These are phyloP conservation scores for Pristionchus japonicus DNA, from an alignment of 2,888 invertebrate genomes.

Conservation along the genomic window DNA sequence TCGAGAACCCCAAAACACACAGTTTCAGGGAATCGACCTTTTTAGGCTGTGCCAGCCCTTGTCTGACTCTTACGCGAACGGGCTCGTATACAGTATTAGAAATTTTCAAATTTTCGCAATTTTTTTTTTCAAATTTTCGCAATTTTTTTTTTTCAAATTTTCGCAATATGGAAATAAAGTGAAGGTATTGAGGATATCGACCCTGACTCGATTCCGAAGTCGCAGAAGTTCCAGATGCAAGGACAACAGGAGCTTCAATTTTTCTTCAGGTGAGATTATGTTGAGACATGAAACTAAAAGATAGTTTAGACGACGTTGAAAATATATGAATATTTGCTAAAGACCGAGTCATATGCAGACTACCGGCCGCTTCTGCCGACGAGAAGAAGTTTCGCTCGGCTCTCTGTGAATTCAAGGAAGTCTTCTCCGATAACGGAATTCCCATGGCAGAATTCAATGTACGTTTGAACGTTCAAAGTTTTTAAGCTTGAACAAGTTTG, in stretches of 20 bases:
- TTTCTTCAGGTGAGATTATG: conserved; percentile 48
- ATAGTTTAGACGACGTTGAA: neutral
- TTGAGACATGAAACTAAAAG: neutral
- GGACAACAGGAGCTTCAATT: conserved; percentile 57
- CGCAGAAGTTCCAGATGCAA: conserved; percentile 66
- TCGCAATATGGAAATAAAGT: neutral
- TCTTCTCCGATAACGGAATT: conserved; percentile 61
- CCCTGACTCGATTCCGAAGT: conserved; percentile 60
- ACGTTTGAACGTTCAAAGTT: too few species aligned
- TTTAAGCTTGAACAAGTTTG: too few species aligned
- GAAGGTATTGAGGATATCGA: conserved; percentile 56
- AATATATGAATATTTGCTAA: too few species aligned
- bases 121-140: too few species aligned
- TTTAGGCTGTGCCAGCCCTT: too few species aligned
- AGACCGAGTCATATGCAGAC: too few species aligned
- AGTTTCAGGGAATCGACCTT: too few species aligned
- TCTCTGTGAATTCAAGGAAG: conserved; percentile 66
- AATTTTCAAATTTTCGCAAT: too few species aligned
- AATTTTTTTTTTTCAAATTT: too few species aligned
- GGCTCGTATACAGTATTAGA: too few species aligned
- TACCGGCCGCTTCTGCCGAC: conserved; percentile 57
- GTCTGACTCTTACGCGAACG: too few species aligned
- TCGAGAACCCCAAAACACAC: too few species aligned
- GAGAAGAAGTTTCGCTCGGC: conserved; percentile 60
- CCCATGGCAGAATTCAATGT: conserved; percentile 64